Base-by-base conservation (phyloP, 2,797 vertebrate genomes). In the Clarias pachynema region DNA sequence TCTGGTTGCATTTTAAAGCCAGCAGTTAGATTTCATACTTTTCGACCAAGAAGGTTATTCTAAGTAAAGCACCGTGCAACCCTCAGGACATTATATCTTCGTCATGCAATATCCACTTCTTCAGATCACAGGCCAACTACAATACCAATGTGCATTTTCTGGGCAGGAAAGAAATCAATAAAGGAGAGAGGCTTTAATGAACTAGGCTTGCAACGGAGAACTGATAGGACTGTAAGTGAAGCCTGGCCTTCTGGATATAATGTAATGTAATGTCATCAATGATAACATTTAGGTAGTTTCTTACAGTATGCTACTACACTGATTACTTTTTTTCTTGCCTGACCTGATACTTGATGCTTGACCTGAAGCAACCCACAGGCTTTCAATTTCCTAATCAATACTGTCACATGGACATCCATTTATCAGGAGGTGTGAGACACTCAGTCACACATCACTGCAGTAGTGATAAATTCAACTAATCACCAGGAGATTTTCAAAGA, bases 61-160 rank as follows among this genome's bases (percentile, higher is more conserved):
- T 65, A 75, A 74, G 77, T 80, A 66, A 68, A 88, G 73, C 80
- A 84, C 68, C 5, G 18, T 75, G 31, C 37, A 81, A 72, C 68
- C 84, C 70, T 87, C 7, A 82, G 87, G 81, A 78, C 62, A 84
- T 87, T 85, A 77, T 79, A 87, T 85, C 66, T 69, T 83, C 87
- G 85, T 86, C 83, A 77, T 85, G 44, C 83, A 79, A 77, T 79
- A 87, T 80, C 83, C 62, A 63, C 68, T 60, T 73, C 70, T 75
- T 88, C 56, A 83, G 63, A 84, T 89, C 82, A 79, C 57, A 74
- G 84, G 57, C 73, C 82, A 84, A 73, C 60, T 82, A 79, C 84
- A 87, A 87, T 87, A 86, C n/a, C 63, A 70, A 34, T 40, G 10
- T 37, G 37, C 57, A 63, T 85, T 79, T 83, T 85, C 68, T 60